These are phyloP conservation scores for Lithobates sylvaticus DNA, from an alignment of 2,797 vertebrate species.

Conservation along the genomic window DNA sequence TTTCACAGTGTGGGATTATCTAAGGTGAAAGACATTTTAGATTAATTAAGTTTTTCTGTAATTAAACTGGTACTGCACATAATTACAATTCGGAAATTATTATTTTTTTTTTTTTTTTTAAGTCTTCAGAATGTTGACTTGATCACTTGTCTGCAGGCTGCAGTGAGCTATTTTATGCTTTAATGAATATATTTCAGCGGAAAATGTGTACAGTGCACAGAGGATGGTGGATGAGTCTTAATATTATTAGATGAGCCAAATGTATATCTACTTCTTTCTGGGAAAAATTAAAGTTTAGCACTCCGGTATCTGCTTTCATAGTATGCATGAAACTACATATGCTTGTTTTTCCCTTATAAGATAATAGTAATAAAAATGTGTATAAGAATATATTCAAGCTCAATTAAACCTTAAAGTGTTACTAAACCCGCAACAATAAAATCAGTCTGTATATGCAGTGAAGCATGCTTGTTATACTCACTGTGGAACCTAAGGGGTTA, in stretches of 20 bases:
- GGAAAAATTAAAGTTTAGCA: too few relatives aligned
- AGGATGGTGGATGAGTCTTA: not conserved
- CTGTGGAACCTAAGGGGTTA: too few relatives aligned
- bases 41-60: conserved; percentile 9
- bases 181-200: not conserved
- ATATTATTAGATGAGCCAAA: not conserved
- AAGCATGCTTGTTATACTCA: too few relatives aligned
- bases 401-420: too few relatives aligned
- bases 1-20: not conserved
- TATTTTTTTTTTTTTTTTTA: not conserved
- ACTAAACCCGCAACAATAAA: too few relatives aligned
- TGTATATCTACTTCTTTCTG: not conserved
- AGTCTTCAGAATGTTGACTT: not conserved
- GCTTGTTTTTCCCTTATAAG: too few relatives aligned
- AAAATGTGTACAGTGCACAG: not conserved
- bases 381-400: too few relatives aligned
- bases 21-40: conserved; percentile 2
- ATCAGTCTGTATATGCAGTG: too few relatives aligned
- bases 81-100: not conserved
- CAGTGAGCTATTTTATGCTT: not conserved
- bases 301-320: not conserved
- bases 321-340: too few relatives aligned
- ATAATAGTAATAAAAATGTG: too few relatives aligned
- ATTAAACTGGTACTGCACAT: conserved; percentile 3
- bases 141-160: not conserved